phyloP scores from a whole-genome alignment of 2,113 vertebrate genomes.

The Melanocharis versteri region DNA sequence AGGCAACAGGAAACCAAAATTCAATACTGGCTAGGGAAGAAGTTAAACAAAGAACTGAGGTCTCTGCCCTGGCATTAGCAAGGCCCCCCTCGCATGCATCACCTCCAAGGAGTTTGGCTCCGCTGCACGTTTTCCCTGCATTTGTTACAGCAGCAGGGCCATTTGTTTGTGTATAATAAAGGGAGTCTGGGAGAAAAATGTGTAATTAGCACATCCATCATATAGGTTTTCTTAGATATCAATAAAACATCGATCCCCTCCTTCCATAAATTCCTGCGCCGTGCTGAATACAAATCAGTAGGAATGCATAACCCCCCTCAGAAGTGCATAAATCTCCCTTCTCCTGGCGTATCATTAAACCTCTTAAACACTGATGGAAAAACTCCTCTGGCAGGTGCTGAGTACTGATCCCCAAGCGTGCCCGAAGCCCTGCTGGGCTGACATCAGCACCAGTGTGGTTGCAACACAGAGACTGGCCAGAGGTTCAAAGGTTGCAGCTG shows the following conservation, averaged over 20 bases:
- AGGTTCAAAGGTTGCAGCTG: neutral
- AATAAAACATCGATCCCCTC: neutral
- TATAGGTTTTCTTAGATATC: slow-evolving; percentile 17
- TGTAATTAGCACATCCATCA: slow-evolving; percentile 35
- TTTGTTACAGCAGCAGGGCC: neutral
- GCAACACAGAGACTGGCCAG: neutral
- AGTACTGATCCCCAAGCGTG: fast-evolving
- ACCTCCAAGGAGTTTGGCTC: neutral
- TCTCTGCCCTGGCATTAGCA: neutral
- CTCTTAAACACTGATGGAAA: neutral
- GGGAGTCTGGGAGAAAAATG: neutral
- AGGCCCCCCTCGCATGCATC: neutral
- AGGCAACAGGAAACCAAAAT: neutral
- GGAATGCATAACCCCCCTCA: neutral
- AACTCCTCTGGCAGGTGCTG: neutral
- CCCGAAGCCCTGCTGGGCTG: neutral
- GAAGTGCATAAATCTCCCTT: slow-evolving; percentile 37
- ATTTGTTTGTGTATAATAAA: slow-evolving; percentile 4
- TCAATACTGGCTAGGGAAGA: neutral
- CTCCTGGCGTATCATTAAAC: neutral
- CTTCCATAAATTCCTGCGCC: neutral
- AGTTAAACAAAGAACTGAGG: neutral
- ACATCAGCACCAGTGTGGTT: neutral
- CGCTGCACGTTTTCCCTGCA: neutral
- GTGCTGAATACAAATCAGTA: slow-evolving; percentile 11